Evolutionary conservation across 2,797 vertebrate genomes (phyloP).

Genomic region (Acanthopagrus latus): DNA sequence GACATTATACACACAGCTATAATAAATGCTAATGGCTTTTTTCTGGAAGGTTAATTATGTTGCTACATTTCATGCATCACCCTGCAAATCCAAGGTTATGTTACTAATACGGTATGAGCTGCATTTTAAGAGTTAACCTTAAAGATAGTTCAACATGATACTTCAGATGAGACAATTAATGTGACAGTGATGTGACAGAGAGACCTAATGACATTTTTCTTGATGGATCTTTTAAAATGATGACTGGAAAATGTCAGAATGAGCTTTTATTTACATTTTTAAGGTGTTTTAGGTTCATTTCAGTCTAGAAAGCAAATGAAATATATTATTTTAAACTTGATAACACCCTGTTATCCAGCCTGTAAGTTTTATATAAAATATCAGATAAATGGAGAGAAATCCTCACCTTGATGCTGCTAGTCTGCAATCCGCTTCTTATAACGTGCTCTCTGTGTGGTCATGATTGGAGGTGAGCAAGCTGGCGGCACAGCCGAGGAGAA

Average conservation of each 20-base stretch:
- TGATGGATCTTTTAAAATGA: neutral
- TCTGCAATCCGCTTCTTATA: neutral
- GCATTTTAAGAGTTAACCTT: neutral
- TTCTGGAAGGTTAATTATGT: slow-evolving; percentile 54
- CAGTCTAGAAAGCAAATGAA: neutral
- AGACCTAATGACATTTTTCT: neutral
- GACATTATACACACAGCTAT: slow-evolving; percentile 10
- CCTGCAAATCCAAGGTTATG: slow-evolving; percentile 15
- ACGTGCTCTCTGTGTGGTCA: slow-evolving; percentile 19
- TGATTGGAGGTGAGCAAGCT: neutral
- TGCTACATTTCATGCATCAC: slow-evolving; percentile 14
- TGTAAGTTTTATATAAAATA: neutral
- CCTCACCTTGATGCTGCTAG: slow-evolving; percentile 59
- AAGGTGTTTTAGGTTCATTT: neutral
- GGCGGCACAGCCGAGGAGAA: neutral
- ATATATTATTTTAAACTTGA: neutral
- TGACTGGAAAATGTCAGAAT: neutral
- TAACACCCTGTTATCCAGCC: neutral
- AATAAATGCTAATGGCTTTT: slow-evolving; percentile 36
- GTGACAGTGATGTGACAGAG: neutral
- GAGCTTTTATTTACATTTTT: too few relatives aligned
- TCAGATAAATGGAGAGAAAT: neutral
- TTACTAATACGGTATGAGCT: neutral
- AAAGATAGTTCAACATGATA: neutral
- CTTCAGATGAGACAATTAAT: too few relatives aligned